These are phyloP conservation scores for Styela clava DNA, from an alignment of 23 tunicate species.

Conservation along the genomic window DNA sequence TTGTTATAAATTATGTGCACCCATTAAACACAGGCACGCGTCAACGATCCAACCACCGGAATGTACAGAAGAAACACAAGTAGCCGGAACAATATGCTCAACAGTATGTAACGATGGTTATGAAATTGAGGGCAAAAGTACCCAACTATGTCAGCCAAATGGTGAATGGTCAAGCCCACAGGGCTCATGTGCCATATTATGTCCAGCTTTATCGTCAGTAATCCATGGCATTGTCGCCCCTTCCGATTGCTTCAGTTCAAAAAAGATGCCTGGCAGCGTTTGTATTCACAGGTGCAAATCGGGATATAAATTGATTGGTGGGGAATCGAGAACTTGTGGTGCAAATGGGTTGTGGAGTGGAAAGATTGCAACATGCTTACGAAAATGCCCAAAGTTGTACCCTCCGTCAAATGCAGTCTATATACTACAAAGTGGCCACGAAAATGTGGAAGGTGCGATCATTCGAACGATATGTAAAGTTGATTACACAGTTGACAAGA, in stretches of 20 bases:
- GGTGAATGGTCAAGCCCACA: constrained; percentile 27
- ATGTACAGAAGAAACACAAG: background rate
- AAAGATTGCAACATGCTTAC: constrained; percentile 21
- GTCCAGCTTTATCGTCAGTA: constrained; percentile 29
- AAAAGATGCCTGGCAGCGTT: constrained; percentile 14
- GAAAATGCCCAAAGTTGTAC: constrained; percentile 33
- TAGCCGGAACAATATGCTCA: constrained; percentile 32
- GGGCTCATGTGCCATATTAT: constrained; percentile 11
- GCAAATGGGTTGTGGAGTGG: constrained; percentile 33
- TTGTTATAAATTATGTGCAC: constrained; percentile 34
- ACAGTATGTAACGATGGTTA: constrained; percentile 39
- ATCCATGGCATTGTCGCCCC: constrained; percentile 29
- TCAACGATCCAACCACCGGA: constrained; percentile 5
- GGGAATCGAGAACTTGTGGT: constrained; percentile 1
- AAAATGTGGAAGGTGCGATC: constrained; percentile 26
- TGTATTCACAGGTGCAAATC: constrained; percentile 26
- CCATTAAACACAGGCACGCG: background rate
- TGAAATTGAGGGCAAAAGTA: background rate
- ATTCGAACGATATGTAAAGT: constrained; percentile 29
- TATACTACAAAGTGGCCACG: constrained; percentile 1
- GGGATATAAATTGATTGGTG: constrained; percentile 4
- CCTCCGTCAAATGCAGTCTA: constrained; percentile 35
- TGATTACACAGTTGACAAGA: constrained; percentile 31
- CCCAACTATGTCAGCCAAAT: constrained; percentile 16
- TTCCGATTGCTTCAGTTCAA: constrained; percentile 26